Evolutionary conservation across 2,797 vertebrate genomes (phyloP), one percentile per base, ranked within the genome.

Genomic region (Sebastes matsubarae): DNA sequence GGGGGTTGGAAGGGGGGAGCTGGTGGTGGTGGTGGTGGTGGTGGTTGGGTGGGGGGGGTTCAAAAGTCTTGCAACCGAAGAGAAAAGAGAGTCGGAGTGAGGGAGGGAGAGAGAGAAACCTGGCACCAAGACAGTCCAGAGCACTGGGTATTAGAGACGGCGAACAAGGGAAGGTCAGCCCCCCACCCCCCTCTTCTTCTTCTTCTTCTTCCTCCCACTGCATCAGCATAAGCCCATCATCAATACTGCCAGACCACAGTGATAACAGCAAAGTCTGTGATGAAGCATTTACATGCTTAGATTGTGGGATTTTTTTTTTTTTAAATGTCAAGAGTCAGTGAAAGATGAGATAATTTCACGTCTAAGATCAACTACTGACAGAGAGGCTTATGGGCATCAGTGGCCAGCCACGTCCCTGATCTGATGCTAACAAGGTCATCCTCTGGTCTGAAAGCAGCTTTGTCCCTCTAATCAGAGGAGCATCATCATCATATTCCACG

Each of bases 121-220:
- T 93, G 90, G 92, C 90, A 92, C 83, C 46, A 20, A 70, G 79
- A 79, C 82, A 79, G 77, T 71, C 81, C 75, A 80, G 85, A 89
- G 89, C 87, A 75, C 67, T 78, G 82, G 88, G 84, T 87, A 86
- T 89, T 89, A 84, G 85, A 92, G 87, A 85, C 75, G 75, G 61
- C 22, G 80, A 90, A 88, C 75, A 87, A 81, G 85, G 87, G 88
- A 91, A 91, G 91, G 92, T 91, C 92, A 92, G 75, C 77, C 72
- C 61, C 63, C 67, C 50, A 27, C 64, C 65, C n/a, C 25, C 34
- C 5, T 12, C 68, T 42, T 20, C 61, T 13, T 18, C 71, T 14
- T 63, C 72, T 67, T 57, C 77, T 59, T 79, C 79, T n/a, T 85
- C 77, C 76, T 70, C 76, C 78, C 77, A 75, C 89, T 88, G 90